Evolutionary conservation across 2,888 invertebrate species (phyloP), one percentile per base, ranked within the genome.

Genomic region (Sarcophaga variegata): DNA sequence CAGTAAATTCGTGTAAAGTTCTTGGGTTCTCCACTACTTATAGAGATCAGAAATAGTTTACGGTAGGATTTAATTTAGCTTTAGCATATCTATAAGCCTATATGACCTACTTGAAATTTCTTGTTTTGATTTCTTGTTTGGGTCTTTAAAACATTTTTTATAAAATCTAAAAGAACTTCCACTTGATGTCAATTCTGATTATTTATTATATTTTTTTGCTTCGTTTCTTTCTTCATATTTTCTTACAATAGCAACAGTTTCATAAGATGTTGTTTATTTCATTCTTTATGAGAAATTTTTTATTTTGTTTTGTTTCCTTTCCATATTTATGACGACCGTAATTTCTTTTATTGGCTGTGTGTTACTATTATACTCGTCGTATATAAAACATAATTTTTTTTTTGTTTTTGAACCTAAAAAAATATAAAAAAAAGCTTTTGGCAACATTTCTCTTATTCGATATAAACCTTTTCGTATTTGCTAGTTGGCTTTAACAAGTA

Each of bases 301-400:
- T 3, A 3, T 49, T 14, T 49, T 14, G 2, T 14, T 14, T 49
- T 49, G 12, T 49, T 49, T 49, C 1, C 4, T 54, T 54, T 54
- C 1, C 20, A 20, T 20, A 20, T 20, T 20, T 20, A 20, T 20
- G 20, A 20, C 54, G 60, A 63, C 54, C 72, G 72, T 74, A 77
- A 67, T 72, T 74, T 75, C 37, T 75, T 81, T 77, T 72, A 67
- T 71, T 83, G 77, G 67, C 67, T 76, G 79, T 82, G 71, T 85
- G 49, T 4, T 11, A 49, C 3, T 49, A 49, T 49, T 49, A 49
- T 49, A 12, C 14, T 49, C 14, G 0, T 10, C 75, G 47, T 27
- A 70, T 72, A 66, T 47, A 60, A 60, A 37, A 49, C 49, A 54
- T 45, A 66, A 59, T 86, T 78, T 49, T 49, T 25, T 76, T 20